A percentile compares a stretch with the other conserved stretches of the same genome.
Evolutionary conservation across 1,140 invertebrate genomes (phyloP).

Genomic region (Drosophila nigrodunni): DNA sequence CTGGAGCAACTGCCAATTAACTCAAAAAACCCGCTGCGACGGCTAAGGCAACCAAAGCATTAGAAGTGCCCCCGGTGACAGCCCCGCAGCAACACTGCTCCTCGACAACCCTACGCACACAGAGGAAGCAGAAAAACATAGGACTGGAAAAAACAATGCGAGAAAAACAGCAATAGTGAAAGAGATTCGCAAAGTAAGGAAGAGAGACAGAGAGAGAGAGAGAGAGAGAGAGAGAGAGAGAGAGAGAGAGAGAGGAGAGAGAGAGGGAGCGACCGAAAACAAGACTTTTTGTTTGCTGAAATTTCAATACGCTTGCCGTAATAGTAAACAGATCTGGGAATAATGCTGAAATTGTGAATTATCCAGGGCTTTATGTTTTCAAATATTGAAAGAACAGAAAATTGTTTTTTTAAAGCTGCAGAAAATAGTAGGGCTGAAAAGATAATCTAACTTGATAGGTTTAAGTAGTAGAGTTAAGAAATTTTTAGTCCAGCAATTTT

Average conservation of each 20-base stretch:
- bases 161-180: slow-evolving; percentile 17
- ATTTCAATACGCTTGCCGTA: slow-evolving; percentile 6
- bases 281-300: not conserved
- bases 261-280: not conserved
- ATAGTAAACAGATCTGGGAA: not conserved
- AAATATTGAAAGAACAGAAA: too few species aligned
- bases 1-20: slow-evolving; percentile 67
- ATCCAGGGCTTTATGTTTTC: too few species aligned
- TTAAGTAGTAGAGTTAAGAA: too few species aligned
- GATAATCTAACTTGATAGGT: too few species aligned
- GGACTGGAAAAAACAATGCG: slow-evolving; percentile 12
- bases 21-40: slow-evolving; percentile 62
- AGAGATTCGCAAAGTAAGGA: not conserved
- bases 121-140: slow-evolving; percentile 6
- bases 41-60: slow-evolving; percentile 47
- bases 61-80: slow-evolving; percentile 26
- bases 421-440: too few species aligned
- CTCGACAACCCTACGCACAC: slow-evolving; percentile 12
- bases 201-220: slow-evolving; percentile 1
- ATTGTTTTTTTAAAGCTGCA: too few species aligned
- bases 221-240: not conserved
- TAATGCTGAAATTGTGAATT: not conserved
- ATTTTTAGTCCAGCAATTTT: too few species aligned
- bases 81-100: not conserved
- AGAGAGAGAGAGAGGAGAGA: not conserved